phyloP scores from a whole-genome alignment of 23 tunicate species.

The Halocynthia roretzi region DNA sequence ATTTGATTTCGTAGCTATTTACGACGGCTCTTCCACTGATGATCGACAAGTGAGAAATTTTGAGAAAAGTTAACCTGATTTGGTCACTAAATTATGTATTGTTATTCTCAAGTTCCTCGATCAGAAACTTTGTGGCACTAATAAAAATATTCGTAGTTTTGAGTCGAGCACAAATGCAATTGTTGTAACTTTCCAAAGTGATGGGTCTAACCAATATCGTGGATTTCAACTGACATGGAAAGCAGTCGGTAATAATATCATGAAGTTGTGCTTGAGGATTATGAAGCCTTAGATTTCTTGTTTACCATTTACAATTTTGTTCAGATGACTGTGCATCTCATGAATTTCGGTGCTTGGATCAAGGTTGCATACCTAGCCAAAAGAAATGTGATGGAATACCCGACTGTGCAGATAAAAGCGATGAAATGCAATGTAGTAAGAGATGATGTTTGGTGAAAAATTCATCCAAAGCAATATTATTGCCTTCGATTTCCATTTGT shows the following conservation, averaged over 20 bases:
- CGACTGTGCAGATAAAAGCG: constrained; percentile 17
- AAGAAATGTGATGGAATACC: constrained; percentile 3
- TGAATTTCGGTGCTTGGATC: constrained; percentile 17
- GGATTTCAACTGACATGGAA: constrained; percentile 7
- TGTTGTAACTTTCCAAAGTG: neutral
- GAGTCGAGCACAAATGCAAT: constrained; percentile 22
- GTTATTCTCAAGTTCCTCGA: neutral
- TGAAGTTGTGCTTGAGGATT: neutral
- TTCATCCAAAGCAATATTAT: too few relatives aligned
- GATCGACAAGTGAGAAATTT: constrained; percentile 5
- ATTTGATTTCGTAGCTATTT: neutral
- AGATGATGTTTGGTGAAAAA: neutral
- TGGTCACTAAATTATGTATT: too few relatives aligned
- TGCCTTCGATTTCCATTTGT: too few relatives aligned
- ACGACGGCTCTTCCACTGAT: constrained; percentile 8
- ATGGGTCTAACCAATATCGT: neutral
- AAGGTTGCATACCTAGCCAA: constrained; percentile 6
- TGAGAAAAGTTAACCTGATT: neutral
- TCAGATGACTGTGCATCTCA: constrained; percentile 10
- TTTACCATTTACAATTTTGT: neutral
- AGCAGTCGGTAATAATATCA: constrained; percentile 9
- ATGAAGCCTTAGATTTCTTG: neutral
- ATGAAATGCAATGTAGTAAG: constrained; percentile 26
- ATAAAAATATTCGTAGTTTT: neutral
- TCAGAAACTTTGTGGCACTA: neutral